Base-by-base conservation (phyloP, 2,888 invertebrate species). In the Caenorhabditis virilis region DNA sequence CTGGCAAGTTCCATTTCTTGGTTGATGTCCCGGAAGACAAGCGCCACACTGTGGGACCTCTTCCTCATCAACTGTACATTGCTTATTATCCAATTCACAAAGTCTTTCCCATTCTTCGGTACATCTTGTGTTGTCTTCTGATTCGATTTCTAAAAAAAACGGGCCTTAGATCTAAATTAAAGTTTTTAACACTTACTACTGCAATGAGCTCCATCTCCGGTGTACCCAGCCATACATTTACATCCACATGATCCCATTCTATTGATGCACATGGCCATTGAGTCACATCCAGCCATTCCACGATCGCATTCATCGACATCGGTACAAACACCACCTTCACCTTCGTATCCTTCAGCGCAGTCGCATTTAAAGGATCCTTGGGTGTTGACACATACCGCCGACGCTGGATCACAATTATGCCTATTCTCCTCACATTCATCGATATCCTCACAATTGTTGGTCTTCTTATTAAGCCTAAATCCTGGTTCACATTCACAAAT, bases 311-410 rank as follows among this genome's bases (percentile, higher is more conserved):
- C 76, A 49, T 77, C 72, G 22, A 72, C 67, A 39, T 76, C 76
- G 64, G 53, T 72, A 47, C 78, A 79, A 18, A 79, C 68, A 11
- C 78, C 78, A 7, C 76, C 77, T 86, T 93, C 91, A 62, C 93
- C 94, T 41, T 92, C 91, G 84, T 90, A 94, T 83, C 92, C 93
- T 74, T 90, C 89, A 81, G 89, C 89, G 85, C 95, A 95, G 64
- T 89, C 88, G 85, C 94, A 95, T 79, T 89, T 87, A 85, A 89
- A 94, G 85, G 91, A 91, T 78, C 94, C 94, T 68, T 90, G 86
- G 52, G 91, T 91, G 85, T 95, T 93, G 82, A 90, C 90, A 85
- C 95, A 95, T 72, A 90, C 86, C 55, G 93, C 91, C 84, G 68
- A 69, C n/a, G 76, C 59, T 7, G 76, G 77, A 52, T 80, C 76